Conservation (phyloP, 2,113 vertebrate genomes). For the Kobus ellipsiprymnus region DNA sequence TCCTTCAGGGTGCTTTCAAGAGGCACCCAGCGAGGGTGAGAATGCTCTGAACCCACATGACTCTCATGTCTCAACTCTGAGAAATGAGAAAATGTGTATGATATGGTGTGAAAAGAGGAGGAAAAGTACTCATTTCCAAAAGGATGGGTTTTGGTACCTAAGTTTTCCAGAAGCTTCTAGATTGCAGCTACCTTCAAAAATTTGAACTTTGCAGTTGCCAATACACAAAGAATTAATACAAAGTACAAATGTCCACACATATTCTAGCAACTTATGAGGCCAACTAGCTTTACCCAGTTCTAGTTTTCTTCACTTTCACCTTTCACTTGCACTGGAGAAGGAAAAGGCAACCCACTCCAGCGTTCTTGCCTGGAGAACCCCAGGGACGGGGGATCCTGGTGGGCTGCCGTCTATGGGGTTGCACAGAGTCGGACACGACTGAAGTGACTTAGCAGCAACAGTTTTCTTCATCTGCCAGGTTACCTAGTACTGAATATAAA, state of each 20-base stretch:
- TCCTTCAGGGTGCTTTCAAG: neutral
- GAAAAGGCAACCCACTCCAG: too few relatives aligned
- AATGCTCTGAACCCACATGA: neutral
- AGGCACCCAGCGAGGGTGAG: neutral
- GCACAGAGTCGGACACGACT: too few relatives aligned
- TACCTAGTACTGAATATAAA: neutral
- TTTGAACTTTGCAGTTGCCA: neutral
- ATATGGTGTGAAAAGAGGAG: neutral
- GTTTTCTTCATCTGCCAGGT: conserved; percentile 48
- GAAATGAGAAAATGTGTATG: neutral
- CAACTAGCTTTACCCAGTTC: neutral
- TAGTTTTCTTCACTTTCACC: conserved; percentile 26
- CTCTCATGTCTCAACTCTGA: neutral
- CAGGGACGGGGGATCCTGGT: too few relatives aligned
- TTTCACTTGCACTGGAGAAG: too few relatives aligned
- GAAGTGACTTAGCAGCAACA: too few relatives aligned
- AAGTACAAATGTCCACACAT: conserved; percentile 10
- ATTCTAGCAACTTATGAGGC: neutral
- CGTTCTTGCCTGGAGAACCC: too few relatives aligned
- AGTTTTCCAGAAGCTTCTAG: neutral
- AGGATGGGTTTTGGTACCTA: neutral
- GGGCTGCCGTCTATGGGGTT: too few relatives aligned
- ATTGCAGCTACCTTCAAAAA: neutral
- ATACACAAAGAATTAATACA: neutral
- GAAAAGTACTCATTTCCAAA: neutral